A percentile compares a stretch with the other conserved stretches of the same genome.
These are phyloP conservation scores for Nesometra sesokonis DNA, from an alignment of 35 echinoderm and acorn worm species.

Conservation along the genomic window DNA sequence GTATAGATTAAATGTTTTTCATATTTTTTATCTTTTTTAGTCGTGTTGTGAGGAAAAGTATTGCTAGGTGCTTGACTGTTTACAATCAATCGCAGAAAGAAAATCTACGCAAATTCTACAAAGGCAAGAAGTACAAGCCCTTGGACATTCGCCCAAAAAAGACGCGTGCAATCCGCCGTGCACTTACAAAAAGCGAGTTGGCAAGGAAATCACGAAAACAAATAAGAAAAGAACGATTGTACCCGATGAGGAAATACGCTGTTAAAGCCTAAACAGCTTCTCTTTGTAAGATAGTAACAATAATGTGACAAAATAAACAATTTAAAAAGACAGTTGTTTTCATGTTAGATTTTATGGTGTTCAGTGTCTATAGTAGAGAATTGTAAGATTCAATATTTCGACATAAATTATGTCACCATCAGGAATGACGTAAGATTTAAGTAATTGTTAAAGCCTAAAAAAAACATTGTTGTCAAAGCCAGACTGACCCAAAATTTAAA, in stretches of 20 bases:
- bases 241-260: constrained; percentile 69
- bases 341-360: neutral
- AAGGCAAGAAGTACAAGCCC: constrained; percentile 86
- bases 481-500: no score
- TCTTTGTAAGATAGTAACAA: neutral
- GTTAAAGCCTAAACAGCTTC: constrained; percentile 44
- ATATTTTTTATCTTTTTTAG: constrained; percentile 27
- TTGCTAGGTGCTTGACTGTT: constrained; percentile 83
- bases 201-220: constrained; percentile 64
- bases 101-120: constrained; percentile 93
- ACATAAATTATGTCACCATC: no score
- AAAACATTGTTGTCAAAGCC: no score
- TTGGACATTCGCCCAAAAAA: constrained; percentile 88
- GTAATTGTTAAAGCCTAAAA: no score
- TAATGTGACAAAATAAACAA: neutral
- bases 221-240: constrained; percentile 56
- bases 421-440: no score
- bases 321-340: neutral
- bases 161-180: constrained; percentile 71
- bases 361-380: neutral
- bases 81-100: constrained; percentile 87
- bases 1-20: no score
- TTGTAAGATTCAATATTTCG: no score
- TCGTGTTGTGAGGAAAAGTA: constrained; percentile 87
- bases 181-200: constrained; percentile 56